Base-by-base conservation (phyloP, 2,888 invertebrate genomes). In the Campaea margaritaria region DNA sequence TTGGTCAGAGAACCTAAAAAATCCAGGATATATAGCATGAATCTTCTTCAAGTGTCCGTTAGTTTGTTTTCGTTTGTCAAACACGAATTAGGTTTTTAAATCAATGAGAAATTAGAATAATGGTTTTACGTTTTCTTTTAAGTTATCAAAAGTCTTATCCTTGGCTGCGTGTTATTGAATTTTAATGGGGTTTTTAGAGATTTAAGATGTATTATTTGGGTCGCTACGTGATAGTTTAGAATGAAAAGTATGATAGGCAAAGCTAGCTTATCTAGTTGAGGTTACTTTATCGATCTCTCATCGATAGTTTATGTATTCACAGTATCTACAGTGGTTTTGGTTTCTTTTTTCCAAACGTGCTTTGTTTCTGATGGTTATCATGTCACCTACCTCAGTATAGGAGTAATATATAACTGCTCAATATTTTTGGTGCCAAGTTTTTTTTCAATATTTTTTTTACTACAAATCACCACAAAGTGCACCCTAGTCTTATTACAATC, bases 51-150 rank as follows among this genome's bases (percentile, higher is more conserved):
- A 69, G 61, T 63, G 76, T 78, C 69, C 57, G 64, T 67, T 79
- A 85, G 81, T 86, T 86, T 87, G 82, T 89, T 87, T 86, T 82
- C 74, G 72, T 64, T 70, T 81, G 82, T 85, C 75, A 67, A 79
- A 86, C 85, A 85, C 71, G 81, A 69, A 80, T 85, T 83, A 73
- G 70, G 81, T 86, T 86, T 87, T 82, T 75, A 80, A 75, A 60
- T 47, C 43, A 41, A 43, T 48, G 48, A 58, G 43, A 57, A 58
- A 50, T 55, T 59, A 58, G 58, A 59, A 60, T 62, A 66, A 47
- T 28, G 47, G 44, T 7, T 15, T 31, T 58, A 53, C 27, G 14
- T 44, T 42, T 58, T 56, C 57, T 46, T 61, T 53, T 61, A 49
- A 41, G 57, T 62, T 58, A 65, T 63, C 55, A 45, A 58, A 48